Evolutionary conservation across 2,797 vertebrate species (phyloP), one percentile per base, ranked within the genome.

Genomic region (Enteromius trimaculatus): DNA sequence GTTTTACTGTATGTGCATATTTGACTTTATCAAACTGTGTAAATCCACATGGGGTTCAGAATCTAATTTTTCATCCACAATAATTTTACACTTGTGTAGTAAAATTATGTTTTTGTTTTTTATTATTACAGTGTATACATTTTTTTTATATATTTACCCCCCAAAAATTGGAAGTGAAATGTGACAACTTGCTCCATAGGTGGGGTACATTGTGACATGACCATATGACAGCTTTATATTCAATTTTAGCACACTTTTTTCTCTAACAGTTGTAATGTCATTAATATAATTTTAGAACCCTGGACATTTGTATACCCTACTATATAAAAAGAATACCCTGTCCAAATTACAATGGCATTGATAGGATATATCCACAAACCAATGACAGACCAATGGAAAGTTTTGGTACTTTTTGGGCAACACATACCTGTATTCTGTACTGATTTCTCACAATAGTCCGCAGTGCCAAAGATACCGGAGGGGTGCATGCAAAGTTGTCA

Each of bases 371-470:
- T 69, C 37, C 37, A 23, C 37, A 68, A 10, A 17, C 13, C n/a
- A 6, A 14, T 47, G 39, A 51, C 1, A 51, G 26, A 72, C 8
- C 0, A 9, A 31, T 31, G 16, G 7, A 51, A 49, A 2, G 1
- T 72, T 72, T 31, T 70, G 39, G 6, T 26, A 44, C 6, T 72
- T 72, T 51, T 49, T 72, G 1, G 0, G 10, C 49, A 44, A n/a
- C 31, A n/a, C 26, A 49, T 53, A 87, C 81, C 49, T 86, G 79
- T 65, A 89, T 87, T 42, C 65, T 65, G 1, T 85, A 88, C 26
- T 49, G 78, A 31, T 23, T 8, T 34, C 79, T 77, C 66, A 80
- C 49, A 3, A 81, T 83, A 21, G 72, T 65, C 81, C 86, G 83
- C 68, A 85, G 44, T 13, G 85, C 23, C 37, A 89, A 62, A 60